phyloP scores from a whole-genome alignment of 2,888 invertebrate genomes.

The Melitaea athalia region DNA sequence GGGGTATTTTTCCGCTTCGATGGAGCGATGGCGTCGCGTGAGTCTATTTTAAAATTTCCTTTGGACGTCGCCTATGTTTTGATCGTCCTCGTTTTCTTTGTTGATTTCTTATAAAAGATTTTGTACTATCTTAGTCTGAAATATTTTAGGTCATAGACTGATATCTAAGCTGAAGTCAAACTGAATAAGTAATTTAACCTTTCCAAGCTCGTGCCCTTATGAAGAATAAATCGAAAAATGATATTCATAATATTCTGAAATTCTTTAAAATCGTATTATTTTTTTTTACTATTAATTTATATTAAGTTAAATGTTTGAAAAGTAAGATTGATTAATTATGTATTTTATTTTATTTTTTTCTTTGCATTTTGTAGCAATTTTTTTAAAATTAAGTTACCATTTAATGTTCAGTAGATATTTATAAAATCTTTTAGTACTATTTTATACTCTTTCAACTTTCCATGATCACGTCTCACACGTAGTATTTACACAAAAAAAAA shows the following conservation, averaged over 20 bases:
- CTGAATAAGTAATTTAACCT: neutral
- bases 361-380: no score
- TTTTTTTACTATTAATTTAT: no score
- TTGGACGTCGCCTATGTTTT: constrained; percentile 1
- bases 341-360: no score
- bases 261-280: no score
- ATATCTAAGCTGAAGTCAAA: neutral
- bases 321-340: no score
- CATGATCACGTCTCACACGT: no score
- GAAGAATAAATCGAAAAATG: neutral
- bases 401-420: no score
- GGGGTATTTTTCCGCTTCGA: constrained; percentile 29
- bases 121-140: constrained; percentile 1
- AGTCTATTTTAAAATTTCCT: neutral
- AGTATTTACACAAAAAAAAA: no score
- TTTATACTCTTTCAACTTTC: no score
- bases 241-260: neutral
- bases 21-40: constrained; percentile 14
- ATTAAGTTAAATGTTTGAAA: no score
- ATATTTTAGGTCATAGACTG: constrained; percentile 2
- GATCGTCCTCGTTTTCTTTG: constrained; percentile 4
- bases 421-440: no score
- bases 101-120: constrained; percentile 7
- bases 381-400: no score
- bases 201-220: neutral